A percentile compares a stretch with the other conserved stretches of the same genome.
phyloP scores from a whole-genome alignment of 2,113 vertebrate species.

The Sardina pilchardus region DNA sequence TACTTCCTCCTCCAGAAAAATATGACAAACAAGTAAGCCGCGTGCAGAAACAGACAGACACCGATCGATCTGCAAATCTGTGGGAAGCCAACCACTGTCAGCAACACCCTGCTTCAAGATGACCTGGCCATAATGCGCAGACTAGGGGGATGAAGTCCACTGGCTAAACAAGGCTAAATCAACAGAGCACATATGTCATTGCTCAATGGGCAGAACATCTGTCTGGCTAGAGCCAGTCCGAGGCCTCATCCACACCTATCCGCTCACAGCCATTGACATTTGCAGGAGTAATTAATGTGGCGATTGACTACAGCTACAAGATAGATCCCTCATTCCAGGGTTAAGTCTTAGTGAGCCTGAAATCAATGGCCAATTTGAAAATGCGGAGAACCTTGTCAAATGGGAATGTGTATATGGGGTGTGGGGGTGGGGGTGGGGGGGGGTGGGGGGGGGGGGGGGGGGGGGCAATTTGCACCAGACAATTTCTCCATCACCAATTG shows the following conservation, averaged over 20 bases:
- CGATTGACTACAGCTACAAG: constrained; percentile 40
- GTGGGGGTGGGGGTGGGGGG: no score
- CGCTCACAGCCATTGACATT: constrained; percentile 33
- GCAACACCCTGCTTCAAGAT: background rate
- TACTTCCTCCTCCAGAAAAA: background rate
- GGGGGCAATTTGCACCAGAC: background rate
- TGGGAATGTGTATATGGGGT: background rate
- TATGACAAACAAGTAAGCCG: background rate
- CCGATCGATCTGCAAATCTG: background rate
- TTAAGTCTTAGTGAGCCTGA: constrained; percentile 34
- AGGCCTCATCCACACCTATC: constrained; percentile 31
- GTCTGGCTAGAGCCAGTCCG: background rate
- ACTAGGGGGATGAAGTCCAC: background rate
- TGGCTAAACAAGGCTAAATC: background rate
- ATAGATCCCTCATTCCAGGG: constrained; percentile 34
- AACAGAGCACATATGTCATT: background rate
- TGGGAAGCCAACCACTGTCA: background rate
- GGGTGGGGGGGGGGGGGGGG: background rate
- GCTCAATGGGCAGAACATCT: constrained; percentile 19
- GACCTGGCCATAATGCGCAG: background rate
- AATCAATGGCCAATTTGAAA: constrained; percentile 47
- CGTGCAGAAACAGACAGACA: background rate
- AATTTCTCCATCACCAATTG: background rate
- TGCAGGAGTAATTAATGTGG: constrained; percentile 43
- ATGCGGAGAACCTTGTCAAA: constrained; percentile 37